Base-by-base conservation (phyloP, 2,113 vertebrate genomes). In the Corythaixoides concolor region DNA sequence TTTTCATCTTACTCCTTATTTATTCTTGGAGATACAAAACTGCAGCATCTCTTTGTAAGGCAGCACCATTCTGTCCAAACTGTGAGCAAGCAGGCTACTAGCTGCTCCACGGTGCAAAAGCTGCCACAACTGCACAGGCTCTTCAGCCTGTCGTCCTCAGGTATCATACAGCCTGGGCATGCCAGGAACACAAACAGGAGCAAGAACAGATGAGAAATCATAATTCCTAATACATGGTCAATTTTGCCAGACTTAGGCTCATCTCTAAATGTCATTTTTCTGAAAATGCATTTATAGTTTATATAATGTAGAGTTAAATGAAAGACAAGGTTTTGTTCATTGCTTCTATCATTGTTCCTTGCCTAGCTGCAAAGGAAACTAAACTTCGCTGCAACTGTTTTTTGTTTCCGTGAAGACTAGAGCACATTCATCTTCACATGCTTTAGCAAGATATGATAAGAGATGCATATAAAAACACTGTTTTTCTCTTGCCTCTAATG, bases 401-500 rank as follows among this genome's bases (percentile, higher is more conserved):
- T 89, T 94, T 67, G 4, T 37, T 72, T 75, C 43, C 10, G 2
- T 87, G 63, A 72, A 94, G 88, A 75, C 19, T 68, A 26, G 9
- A 67, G 24, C 58, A 82, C 2, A 0, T 72, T 91, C 39, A 66
- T 56, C 68, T 82, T 88, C 52, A 30, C 9, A 6, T 69, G 47
- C 41, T 88, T 96, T 93, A 83, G 7, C 1, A 33, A 53, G 32
- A 24, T 60, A 35, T 60, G 50, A 81, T 89, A 88, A 81, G 64
- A 75, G 45, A 79, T 27, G 13, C 4, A 3, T 50, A 64, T 62
- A 47, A 79, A 95, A 92, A 14, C 20, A 16, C 26, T 70, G 68
- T 62, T 96, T 68, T 89, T 87, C 70, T 76, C 24, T 68, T 88
- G 33, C 75, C 53, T 86, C 67, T 75, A 86, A 74, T 49, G 85